Evolutionary conservation across 1,140 invertebrate species (phyloP), one percentile per base, ranked within the genome.

Genomic region (Periplaneta americana): DNA sequence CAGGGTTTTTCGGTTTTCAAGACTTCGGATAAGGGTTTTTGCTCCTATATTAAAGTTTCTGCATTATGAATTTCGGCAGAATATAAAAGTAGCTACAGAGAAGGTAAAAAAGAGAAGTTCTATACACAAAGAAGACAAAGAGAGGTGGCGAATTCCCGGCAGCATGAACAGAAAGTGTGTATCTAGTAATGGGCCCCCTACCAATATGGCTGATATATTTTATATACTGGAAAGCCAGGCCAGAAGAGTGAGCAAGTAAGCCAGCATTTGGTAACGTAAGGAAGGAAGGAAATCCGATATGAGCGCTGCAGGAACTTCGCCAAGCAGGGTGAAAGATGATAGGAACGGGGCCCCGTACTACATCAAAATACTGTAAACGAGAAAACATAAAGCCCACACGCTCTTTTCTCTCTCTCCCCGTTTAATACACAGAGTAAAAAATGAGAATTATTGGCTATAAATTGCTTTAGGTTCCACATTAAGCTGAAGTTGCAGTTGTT

Each of bases 111-210:
- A 77, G 76, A 35, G 74, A 35, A 78, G 35, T 39, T 78, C 36
- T 78, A 78, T 78, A 78, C 10, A 78, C 34, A 28, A n/a, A n/a
- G 76, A 35, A 78, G 33, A 35, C 75, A 77, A 78, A 78, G 34
- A 36, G 35, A 78, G 28, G 76, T 78, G 76, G 76, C 76, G 36
- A 78, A 78, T 78, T 78, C 76, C 76, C 76, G 13, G 76, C 76
- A 78, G 28, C 34, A 78, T 6, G 76, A 78, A 28, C 76, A 66
- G 48, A 66, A 66, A 66, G n/a, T 66, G 48, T 66, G n/a, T 66
- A 66, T 66, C 28, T 35, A 78, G 36, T 78, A 78, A 36, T n/a
- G 34, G 75, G 33, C 35, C 76, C 34, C 76, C 36, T 35, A 31
- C 34, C 76, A 36, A 78, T 78, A 37, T 78, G 34, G 76, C 35